Percentiles rank a stretch among this genome's conserved stretches.
Evolutionary conservation across 2,113 vertebrate species (phyloP).

Genomic region (Fukomys damarensis): DNA sequence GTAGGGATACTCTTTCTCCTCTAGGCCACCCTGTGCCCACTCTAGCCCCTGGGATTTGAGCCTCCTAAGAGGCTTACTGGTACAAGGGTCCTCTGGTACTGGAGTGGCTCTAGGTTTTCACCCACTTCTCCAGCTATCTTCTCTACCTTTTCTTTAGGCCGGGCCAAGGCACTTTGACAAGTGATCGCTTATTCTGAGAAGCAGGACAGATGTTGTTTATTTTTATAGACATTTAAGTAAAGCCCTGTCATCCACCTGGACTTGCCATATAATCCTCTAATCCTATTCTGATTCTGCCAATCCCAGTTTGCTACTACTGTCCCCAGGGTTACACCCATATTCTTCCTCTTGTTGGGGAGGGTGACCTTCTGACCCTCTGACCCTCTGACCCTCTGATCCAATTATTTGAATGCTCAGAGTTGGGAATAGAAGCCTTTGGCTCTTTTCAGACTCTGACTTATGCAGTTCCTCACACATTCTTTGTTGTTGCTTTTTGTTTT

Average conservation of each 20-base stretch:
- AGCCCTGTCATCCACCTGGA: conserved; percentile 32
- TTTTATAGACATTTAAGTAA: conserved; percentile 66
- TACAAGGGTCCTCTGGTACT: not conserved
- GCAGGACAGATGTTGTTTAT: conserved; percentile 49
- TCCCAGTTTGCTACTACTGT: conserved; percentile 26
- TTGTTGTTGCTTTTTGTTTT: not conserved
- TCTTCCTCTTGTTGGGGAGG: not conserved
- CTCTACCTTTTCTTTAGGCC: not conserved
- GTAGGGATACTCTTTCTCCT: not conserved
- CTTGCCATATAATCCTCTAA: conserved; percentile 61
- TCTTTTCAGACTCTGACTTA: not conserved
- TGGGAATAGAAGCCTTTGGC: not conserved
- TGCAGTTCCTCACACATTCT: not conserved
- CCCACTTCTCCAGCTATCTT: not conserved
- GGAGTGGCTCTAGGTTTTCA: not conserved
- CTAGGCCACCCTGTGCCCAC: not conserved
- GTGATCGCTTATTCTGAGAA: conserved; percentile 53
- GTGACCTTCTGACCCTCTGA: conserved; percentile 6
- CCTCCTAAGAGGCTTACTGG: not conserved
- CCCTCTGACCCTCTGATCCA: conserved; percentile 27
- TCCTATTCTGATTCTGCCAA: conserved; percentile 56
- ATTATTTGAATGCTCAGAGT: conserved; percentile 48
- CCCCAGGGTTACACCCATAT: not conserved
- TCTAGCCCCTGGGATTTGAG: not conserved
- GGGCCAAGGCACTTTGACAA: conserved; percentile 39